A percentile compares a stretch with the other conserved stretches of the same genome.
Conservation (phyloP, 2,797 vertebrate genomes). For the Limosa lapponica region DNA sequence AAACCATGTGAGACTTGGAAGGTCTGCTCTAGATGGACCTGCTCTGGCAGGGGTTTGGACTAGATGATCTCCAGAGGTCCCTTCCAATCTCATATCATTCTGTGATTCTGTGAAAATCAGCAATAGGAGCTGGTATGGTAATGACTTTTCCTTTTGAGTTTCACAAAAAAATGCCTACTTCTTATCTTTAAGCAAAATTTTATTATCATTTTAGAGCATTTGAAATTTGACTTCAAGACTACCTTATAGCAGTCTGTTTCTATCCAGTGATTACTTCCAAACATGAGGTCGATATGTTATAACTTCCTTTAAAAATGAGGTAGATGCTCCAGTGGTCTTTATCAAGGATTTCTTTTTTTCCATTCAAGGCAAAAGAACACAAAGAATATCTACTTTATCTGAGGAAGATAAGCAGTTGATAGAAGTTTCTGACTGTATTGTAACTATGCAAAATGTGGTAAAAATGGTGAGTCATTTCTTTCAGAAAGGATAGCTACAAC, state of each 20-base stretch:
- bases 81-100: too few species aligned
- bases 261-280: neutral
- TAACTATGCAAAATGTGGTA: neutral
- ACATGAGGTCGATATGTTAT: neutral
- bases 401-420: neutral
- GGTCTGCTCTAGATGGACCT: too few species aligned
- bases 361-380: neutral
- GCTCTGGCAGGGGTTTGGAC: too few species aligned
- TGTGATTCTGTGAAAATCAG: neutral
- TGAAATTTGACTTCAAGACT: neutral
- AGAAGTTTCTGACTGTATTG: neutral
- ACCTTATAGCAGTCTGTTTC: neutral
- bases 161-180: neutral
- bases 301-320: neutral
- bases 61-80: too few species aligned
- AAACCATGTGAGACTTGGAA: neutral
- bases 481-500: neutral
- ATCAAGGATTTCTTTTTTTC: neutral
- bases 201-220: neutral
- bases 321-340: neutral
- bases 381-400: neutral
- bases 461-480: neutral
- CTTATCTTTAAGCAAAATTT: neutral
- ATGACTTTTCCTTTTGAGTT: neutral
- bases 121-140: neutral